Percentiles rank a stretch among this genome's conserved stretches.
phyloP scores from a whole-genome alignment of 2,797 vertebrate genomes.

The Acomys russatus region DNA sequence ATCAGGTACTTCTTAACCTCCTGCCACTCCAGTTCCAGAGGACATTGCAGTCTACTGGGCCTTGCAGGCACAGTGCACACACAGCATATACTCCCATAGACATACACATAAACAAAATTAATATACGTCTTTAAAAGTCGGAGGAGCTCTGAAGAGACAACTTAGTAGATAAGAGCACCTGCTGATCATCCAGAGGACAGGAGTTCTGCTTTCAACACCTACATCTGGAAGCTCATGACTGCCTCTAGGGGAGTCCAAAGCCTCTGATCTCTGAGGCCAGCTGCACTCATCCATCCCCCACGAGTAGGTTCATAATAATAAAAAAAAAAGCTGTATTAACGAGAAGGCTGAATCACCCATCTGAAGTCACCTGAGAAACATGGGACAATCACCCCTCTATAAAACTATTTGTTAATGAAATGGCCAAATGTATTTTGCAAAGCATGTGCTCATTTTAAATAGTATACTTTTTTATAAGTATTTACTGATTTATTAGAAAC shows the following conservation, averaged over 20 bases:
- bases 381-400: background rate
- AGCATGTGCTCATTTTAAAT: background rate
- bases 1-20: background rate
- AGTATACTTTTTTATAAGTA: background rate
- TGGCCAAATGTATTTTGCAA: constrained; percentile 14
- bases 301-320: background rate
- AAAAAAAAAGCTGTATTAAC: background rate
- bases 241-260: background rate
- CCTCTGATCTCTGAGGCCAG: background rate
- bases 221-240: background rate
- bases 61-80: background rate
- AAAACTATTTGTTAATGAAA: constrained; percentile 14
- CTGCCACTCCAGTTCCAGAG: background rate
- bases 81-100: background rate
- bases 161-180: background rate
- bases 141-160: background rate
- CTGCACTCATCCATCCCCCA: background rate
- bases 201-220: background rate
- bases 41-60: background rate
- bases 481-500: constrained; percentile 21
- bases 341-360: background rate
- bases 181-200: background rate
- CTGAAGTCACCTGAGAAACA: background rate
- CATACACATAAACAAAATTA: background rate
- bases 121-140: background rate